Conservation (phyloP, 2,797 vertebrate genomes). For the Sebastes hubbsi region DNA sequence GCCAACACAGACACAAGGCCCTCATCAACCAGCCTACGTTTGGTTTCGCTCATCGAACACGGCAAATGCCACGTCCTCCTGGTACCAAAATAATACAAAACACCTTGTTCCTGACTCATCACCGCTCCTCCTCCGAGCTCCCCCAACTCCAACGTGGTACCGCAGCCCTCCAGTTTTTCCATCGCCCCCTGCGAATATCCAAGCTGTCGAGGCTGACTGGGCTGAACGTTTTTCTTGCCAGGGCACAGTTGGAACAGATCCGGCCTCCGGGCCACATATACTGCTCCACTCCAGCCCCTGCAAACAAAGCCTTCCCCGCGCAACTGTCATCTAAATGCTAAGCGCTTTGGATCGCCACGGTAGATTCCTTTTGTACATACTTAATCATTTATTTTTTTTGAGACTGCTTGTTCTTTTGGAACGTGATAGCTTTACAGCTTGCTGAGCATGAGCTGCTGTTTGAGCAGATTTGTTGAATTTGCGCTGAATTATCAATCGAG, state of each 20-base stretch:
- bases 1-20: conserved; percentile 5
- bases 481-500: conserved; percentile 26
- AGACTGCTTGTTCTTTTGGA: conserved; percentile 53
- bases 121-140: conserved; percentile 41
- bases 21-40: conserved; percentile 9
- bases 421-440: conserved; percentile 48
- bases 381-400: conserved; percentile 33
- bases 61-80: conserved; percentile 63
- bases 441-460: conserved; percentile 44
- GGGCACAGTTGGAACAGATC: conserved; percentile 84
- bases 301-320: conserved; percentile 71
- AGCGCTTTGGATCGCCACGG: conserved; percentile 58
- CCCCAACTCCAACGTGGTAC: conserved; percentile 57
- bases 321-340: conserved; percentile 80
- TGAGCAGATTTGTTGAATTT: conserved; percentile 44
- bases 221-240: conserved; percentile 78
- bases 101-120: conserved; percentile 66
- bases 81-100: conserved; percentile 67
- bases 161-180: conserved; percentile 76
- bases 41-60: conserved; percentile 41
- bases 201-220: conserved; percentile 84
- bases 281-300: conserved; percentile 74
- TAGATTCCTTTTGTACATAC: conserved; percentile 59
- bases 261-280: conserved; percentile 76
- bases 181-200: conserved; percentile 82